Percentiles rank a stretch among this genome's conserved stretches.
Evolutionary conservation across 1,140 invertebrate species (phyloP).

Genomic region (Liolophura sinensis): DNA sequence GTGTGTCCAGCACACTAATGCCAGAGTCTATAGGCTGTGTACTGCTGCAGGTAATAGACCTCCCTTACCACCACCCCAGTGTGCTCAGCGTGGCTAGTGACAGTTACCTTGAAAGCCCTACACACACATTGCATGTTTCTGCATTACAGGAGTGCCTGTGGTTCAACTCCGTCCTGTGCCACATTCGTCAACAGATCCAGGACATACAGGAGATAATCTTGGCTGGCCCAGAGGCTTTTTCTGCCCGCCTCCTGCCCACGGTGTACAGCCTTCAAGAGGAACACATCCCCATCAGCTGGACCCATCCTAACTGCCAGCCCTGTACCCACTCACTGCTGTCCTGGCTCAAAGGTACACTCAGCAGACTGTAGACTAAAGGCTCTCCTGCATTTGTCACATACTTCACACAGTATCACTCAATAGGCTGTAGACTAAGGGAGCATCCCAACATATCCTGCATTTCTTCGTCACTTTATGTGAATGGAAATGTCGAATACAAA

Average conservation of each 20-base stretch:
- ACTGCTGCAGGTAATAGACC: slow-evolving; percentile 52
- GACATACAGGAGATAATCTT: slow-evolving; percentile 43
- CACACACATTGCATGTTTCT: not conserved
- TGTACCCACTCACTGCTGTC: slow-evolving; percentile 52
- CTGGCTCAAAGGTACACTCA: slow-evolving; percentile 46
- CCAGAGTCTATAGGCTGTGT: slow-evolving; percentile 52
- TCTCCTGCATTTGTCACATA: no score
- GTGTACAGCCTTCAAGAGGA: slow-evolving; percentile 46
- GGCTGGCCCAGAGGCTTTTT: slow-evolving; percentile 43
- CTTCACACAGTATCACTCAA: no score
- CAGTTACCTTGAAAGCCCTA: not conserved
- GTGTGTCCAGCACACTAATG: slow-evolving; percentile 41
- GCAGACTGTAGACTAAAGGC: no score
- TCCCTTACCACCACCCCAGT: slow-evolving; percentile 52
- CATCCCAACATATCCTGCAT: not conserved
- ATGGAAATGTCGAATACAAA: no score
- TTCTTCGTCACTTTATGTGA: no score
- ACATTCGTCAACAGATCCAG: slow-evolving; percentile 50
- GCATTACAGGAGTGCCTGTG: slow-evolving; percentile 50
- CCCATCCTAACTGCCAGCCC: slow-evolving; percentile 54
- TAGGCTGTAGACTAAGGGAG: no score
- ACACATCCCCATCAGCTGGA: slow-evolving; percentile 50
- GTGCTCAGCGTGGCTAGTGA: slow-evolving; percentile 43
- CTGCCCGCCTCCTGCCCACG: slow-evolving; percentile 28
- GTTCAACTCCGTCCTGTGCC: slow-evolving; percentile 51